Conservation (phyloP, 2,797 vertebrate species). For the Melanotaenia pygmaea region DNA sequence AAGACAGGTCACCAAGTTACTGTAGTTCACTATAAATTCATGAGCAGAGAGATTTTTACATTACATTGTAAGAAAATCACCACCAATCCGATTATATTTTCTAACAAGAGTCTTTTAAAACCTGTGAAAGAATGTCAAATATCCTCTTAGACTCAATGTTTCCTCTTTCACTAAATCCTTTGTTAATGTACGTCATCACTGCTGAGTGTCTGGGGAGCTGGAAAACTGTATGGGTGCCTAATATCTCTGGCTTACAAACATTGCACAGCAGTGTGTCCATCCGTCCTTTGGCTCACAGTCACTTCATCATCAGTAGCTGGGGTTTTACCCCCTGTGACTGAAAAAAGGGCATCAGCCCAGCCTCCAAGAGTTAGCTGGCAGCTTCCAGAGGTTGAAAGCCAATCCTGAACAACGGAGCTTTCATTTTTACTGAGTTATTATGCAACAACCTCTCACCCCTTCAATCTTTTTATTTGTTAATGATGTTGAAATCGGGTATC, state of each 20-base stretch:
- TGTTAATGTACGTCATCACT: conserved; percentile 32
- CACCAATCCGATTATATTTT: conserved; percentile 13
- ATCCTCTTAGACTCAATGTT: conserved; percentile 6
- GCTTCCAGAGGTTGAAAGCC: conserved; percentile 53
- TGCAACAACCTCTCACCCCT: conserved; percentile 72
- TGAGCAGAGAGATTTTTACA: neutral
- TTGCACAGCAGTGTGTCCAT: conserved; percentile 30
- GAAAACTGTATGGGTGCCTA: conserved; percentile 29
- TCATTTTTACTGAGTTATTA: conserved; percentile 71
- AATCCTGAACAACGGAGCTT: conserved; percentile 66
- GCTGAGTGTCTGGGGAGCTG: conserved; percentile 23
- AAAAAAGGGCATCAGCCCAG: conserved; percentile 38
- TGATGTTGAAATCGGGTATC: conserved; percentile 77
- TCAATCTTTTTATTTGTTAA: conserved; percentile 73
- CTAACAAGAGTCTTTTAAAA: conserved; percentile 6
- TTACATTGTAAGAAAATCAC: neutral
- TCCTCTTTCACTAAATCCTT: conserved; percentile 41
- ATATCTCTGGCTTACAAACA: conserved; percentile 48
- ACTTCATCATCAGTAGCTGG: conserved; percentile 37
- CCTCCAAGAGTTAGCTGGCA: conserved; percentile 40
- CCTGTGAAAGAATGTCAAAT: conserved; percentile 12
- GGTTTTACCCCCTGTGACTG: conserved; percentile 47
- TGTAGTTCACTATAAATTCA: neutral
- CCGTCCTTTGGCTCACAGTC: conserved; percentile 39
- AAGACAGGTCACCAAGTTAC: neutral